Percentiles rank a stretch among this genome's conserved stretches.
Conservation (phyloP, 2,797 vertebrate genomes). For the Adelosebastes latens region DNA sequence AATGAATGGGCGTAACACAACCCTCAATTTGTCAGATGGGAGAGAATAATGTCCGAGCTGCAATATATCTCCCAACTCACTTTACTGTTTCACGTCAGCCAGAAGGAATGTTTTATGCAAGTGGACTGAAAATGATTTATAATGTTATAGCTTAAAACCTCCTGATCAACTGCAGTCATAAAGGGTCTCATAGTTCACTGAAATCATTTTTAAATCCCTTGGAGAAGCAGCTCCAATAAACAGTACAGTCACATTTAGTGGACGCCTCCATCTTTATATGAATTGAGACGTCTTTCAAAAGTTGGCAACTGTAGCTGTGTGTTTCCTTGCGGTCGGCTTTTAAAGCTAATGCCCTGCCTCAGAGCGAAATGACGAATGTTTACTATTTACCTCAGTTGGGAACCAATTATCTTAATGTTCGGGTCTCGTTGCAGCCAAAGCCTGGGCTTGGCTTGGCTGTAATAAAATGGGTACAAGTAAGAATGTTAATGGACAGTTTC, state of each 20-base stretch:
- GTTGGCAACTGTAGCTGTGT: conserved; percentile 28
- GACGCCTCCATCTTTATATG: conserved; percentile 18
- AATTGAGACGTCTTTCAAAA: conserved; percentile 33
- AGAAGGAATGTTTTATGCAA: neutral
- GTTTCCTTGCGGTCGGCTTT: conserved; percentile 6
- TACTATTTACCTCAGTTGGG: conserved; percentile 56
- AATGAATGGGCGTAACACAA: neutral
- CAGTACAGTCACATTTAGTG: neutral
- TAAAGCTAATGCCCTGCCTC: conserved; percentile 41
- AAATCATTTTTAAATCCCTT: conserved; percentile 17
- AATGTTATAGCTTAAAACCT: neutral
- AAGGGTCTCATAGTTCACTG: neutral
- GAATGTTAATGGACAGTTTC: conserved; percentile 69
- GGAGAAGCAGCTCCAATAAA: conserved; percentile 7
- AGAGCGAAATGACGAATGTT: conserved; percentile 55
- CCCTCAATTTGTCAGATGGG: neutral
- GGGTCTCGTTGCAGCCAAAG: conserved; percentile 34
- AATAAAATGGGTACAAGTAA: conserved; percentile 51
- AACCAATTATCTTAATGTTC: conserved; percentile 71
- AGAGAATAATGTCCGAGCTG: neutral
- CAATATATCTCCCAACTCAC: neutral
- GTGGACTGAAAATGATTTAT: neutral
- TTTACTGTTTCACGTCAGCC: neutral
- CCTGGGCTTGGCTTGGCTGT: conserved; percentile 27
- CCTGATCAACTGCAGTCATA: neutral